Evolutionary conservation across 2,113 vertebrate genomes (phyloP).

Genomic region (Nibea coibor): DNA sequence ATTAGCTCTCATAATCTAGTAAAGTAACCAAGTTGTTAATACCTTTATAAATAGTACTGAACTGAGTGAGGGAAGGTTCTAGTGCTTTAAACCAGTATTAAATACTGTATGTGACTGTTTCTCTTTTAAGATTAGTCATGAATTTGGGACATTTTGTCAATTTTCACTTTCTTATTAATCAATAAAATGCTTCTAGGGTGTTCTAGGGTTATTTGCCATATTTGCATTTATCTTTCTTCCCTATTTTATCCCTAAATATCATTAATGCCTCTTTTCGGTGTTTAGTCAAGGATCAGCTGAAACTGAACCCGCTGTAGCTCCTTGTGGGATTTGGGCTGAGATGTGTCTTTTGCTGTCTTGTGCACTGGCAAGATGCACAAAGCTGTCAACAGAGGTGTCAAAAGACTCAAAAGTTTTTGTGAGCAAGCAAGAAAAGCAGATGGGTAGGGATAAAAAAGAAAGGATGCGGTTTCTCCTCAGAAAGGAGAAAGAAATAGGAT

Average conservation of each 20-base stretch:
- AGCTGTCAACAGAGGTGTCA: conserved; percentile 70
- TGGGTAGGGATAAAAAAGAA: conserved; percentile 20
- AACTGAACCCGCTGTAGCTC: conserved; percentile 21
- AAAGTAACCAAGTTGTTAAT: no score
- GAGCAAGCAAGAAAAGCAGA: conserved; percentile 59
- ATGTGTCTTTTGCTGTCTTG: conserved; percentile 45
- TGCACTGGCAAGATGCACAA: conserved; percentile 42
- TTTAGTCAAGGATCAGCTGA: conserved; percentile 8
- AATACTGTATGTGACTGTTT: not conserved
- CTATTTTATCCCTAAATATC: not conserved
- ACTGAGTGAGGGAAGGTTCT: not conserved
- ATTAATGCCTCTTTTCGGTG: not conserved
- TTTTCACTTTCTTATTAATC: not conserved
- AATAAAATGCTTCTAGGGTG: not conserved
- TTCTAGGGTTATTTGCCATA: not conserved
- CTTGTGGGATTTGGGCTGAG: conserved; percentile 43
- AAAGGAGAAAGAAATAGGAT: conserved; percentile 31
- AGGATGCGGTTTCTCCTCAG: conserved; percentile 14
- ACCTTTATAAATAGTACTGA: not conserved
- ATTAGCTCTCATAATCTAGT: not conserved
- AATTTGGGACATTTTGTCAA: not conserved
- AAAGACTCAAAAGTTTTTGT: conserved; percentile 41
- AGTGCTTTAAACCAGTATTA: not conserved
- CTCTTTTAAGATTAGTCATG: not conserved
- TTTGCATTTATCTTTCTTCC: not conserved